Evolutionary conservation across 2,888 invertebrate genomes (phyloP).

Genomic region (Siphonodentalium dalli): DNA sequence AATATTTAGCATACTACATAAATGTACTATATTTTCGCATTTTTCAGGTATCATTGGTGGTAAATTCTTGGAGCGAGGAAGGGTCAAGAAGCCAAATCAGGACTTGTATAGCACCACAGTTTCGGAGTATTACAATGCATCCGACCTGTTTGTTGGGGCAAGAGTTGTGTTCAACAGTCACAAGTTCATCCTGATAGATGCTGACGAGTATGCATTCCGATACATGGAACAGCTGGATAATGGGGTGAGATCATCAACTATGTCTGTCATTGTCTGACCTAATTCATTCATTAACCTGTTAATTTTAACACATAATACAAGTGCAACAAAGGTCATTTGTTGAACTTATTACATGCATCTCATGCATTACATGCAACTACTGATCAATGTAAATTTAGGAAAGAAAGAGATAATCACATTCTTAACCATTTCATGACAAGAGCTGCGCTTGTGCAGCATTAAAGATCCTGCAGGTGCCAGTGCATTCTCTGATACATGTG

Average conservation of each 20-base stretch:
- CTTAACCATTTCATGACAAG: no score
- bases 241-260: no score
- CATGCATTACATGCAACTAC: no score
- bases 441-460: no score
- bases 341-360: no score
- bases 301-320: background rate
- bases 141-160: constrained; percentile 62
- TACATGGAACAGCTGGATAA: constrained; percentile 81
- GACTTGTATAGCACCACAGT: constrained; percentile 66
- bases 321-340: no score
- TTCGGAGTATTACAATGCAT: constrained; percentile 61
- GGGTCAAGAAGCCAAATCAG: constrained; percentile 69
- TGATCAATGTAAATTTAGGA: no score
- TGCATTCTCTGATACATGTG: no score
- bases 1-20: background rate
- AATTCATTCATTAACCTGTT: background rate
- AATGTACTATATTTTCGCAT: background rate
- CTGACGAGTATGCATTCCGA: constrained; percentile 65
- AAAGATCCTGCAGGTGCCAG: no score
- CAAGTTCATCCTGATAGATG: constrained; percentile 62
- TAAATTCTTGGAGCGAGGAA: constrained; percentile 63
- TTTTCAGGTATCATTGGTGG: constrained; percentile 63
- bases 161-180: constrained; percentile 60
- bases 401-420: no score
- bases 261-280: no score